Conservation (phyloP, 1,140 invertebrate species). For the Sycophaga agraensis region DNA sequence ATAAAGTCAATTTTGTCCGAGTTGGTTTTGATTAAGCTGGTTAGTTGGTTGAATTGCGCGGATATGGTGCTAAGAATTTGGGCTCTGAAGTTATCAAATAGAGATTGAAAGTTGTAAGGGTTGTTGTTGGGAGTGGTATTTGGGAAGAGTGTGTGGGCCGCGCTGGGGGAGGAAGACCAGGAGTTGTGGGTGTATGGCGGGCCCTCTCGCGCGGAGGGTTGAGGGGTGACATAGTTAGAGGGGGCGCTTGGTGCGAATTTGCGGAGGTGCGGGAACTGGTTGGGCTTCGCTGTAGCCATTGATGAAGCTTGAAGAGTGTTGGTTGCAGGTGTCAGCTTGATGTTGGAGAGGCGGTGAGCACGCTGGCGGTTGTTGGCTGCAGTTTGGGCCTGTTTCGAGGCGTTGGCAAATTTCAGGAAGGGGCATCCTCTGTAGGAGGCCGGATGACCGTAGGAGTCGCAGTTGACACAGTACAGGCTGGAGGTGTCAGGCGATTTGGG, state of each 20-base stretch:
- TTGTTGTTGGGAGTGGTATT: background rate
- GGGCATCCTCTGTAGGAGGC: constrained; percentile 36
- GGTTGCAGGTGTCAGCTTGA: background rate
- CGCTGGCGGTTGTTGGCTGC: background rate
- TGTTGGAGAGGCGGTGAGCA: background rate
- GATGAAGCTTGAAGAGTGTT: background rate
- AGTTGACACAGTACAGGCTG: constrained; percentile 23
- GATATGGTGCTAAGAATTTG: background rate
- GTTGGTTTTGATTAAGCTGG: background rate
- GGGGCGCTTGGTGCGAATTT: too few species aligned
- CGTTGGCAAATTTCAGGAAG: constrained; percentile 1
- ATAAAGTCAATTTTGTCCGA: background rate
- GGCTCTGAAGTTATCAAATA: too few species aligned
- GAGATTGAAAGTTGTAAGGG: too few species aligned
- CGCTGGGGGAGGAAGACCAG: too few species aligned
- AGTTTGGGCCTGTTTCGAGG: background rate
- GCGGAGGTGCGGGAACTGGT: background rate
- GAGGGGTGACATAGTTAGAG: too few species aligned
- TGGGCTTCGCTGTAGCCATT: background rate
- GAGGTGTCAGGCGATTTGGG: background rate
- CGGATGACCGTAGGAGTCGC: constrained; percentile 31
- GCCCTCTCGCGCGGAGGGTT: too few species aligned
- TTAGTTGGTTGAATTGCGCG: background rate
- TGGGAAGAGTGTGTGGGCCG: too few species aligned
- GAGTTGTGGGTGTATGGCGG: too few species aligned